These are phyloP conservation scores for Monarcha castaneiventris DNA, from an alignment of 2,113 vertebrate genomes.

Conservation along the genomic window DNA sequence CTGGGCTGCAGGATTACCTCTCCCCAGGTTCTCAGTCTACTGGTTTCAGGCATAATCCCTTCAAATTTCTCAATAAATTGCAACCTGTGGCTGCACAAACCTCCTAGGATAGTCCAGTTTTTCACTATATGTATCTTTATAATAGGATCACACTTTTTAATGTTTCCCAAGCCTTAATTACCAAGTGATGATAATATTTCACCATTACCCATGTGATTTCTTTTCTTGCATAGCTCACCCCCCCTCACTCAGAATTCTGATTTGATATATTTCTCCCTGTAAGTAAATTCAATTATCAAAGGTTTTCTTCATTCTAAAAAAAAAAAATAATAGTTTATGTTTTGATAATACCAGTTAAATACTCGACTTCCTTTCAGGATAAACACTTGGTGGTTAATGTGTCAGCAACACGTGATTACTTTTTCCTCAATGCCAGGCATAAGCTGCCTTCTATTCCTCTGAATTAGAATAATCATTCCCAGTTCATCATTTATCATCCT, in stretches of 20 bases:
- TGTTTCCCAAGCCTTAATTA: background rate
- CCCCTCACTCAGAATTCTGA: background rate
- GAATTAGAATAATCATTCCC: slow-evolving; percentile 10
- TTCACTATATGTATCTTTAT: background rate
- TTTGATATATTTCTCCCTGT: background rate
- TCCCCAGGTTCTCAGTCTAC: background rate
- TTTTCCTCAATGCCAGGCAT: background rate
- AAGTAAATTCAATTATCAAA: background rate
- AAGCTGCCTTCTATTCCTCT: background rate
- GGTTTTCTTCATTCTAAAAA: background rate
- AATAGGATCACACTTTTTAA: background rate
- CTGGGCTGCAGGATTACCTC: background rate
- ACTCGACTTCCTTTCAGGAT: background rate
- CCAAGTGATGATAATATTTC: background rate
- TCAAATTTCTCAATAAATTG: background rate
- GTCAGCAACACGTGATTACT: background rate
- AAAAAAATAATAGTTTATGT: background rate
- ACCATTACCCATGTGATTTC: background rate
- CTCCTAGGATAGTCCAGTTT: background rate
- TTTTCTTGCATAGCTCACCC: background rate
- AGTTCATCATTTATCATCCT: slow-evolving; percentile 1
- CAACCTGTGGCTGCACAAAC: background rate
- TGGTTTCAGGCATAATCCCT: background rate
- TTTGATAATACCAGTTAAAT: background rate
- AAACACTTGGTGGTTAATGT: background rate